phyloP scores from a whole-genome alignment of 2,888 invertebrate species.

The Drosophila fulvimacula region DNA sequence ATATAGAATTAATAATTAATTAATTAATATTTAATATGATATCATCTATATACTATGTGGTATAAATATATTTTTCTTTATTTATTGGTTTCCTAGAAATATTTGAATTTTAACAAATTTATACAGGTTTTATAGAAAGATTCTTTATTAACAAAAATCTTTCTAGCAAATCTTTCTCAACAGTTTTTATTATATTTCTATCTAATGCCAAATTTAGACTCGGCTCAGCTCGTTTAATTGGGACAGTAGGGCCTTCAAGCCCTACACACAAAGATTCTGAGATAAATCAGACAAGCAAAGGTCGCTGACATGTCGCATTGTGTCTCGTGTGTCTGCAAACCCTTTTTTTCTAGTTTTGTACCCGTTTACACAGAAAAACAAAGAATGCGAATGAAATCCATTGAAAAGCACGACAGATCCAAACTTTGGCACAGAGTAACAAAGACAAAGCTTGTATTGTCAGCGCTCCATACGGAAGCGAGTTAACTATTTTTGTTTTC shows the following conservation, averaged over 20 bases:
- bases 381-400: constrained; percentile 40
- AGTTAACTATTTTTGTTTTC: constrained; percentile 40
- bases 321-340: constrained; percentile 39
- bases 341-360: constrained; percentile 27
- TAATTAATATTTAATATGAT: no score
- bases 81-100: neutral
- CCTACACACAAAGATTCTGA: constrained; percentile 33
- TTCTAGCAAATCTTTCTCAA: neutral
- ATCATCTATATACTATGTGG: no score
- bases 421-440: constrained; percentile 23
- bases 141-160: neutral
- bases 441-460: constrained; percentile 58
- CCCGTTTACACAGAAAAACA: constrained; percentile 32
- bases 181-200: neutral
- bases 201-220: neutral
- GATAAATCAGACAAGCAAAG: constrained; percentile 55
- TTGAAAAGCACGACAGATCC: constrained; percentile 30
- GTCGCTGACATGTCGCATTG: constrained; percentile 72
- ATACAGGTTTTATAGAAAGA: neutral
- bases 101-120: neutral
- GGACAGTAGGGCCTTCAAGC: constrained; percentile 37
- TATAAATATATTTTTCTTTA: neutral
- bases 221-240: constrained; percentile 18
- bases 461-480: constrained; percentile 44
- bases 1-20: neutral